A percentile compares a stretch with the other conserved stretches of the same genome.
Conservation (phyloP, 2,888 invertebrate genomes). For the Lasioglossum leucozonium region DNA sequence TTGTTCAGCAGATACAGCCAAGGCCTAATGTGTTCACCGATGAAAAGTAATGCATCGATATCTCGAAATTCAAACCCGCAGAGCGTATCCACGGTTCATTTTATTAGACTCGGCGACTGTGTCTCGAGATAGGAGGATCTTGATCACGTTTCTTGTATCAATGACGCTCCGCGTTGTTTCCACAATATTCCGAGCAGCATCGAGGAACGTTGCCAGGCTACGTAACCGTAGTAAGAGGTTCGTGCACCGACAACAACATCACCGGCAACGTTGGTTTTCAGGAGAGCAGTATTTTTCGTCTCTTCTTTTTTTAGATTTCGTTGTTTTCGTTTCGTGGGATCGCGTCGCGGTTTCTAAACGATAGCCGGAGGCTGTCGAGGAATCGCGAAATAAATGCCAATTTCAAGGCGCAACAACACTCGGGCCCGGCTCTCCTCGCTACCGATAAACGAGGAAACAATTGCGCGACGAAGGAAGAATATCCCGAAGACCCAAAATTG, state of each 20-base stretch:
- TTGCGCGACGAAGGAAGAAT: constrained; percentile 42
- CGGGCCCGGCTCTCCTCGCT: constrained; percentile 24
- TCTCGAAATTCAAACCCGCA: neutral
- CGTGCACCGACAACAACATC: constrained; percentile 19
- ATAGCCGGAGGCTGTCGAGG: constrained; percentile 19
- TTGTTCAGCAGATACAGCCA: no score
- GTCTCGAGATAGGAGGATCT: neutral
- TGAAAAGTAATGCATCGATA: neutral
- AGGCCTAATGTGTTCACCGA: no score
- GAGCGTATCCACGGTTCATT: neutral
- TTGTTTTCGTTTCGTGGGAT: constrained; percentile 13
- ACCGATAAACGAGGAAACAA: constrained; percentile 53
- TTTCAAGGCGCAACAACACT: constrained; percentile 45
- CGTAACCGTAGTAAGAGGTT: constrained; percentile 24
- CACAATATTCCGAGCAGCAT: neutral
- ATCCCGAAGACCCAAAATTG: constrained; percentile 30
- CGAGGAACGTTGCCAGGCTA: constrained; percentile 19
- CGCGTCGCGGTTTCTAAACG: constrained; percentile 24
- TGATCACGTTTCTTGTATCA: neutral
- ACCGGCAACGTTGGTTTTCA: constrained; percentile 15
- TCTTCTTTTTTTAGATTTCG: neutral
- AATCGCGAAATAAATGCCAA: constrained; percentile 62
- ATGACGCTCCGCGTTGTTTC: neutral
- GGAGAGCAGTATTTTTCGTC: constrained; percentile 26
- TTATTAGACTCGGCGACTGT: neutral